These are phyloP conservation scores for Rhinolophus sinicus DNA, from an alignment of 2,113 vertebrate species.

Conservation along the genomic window DNA sequence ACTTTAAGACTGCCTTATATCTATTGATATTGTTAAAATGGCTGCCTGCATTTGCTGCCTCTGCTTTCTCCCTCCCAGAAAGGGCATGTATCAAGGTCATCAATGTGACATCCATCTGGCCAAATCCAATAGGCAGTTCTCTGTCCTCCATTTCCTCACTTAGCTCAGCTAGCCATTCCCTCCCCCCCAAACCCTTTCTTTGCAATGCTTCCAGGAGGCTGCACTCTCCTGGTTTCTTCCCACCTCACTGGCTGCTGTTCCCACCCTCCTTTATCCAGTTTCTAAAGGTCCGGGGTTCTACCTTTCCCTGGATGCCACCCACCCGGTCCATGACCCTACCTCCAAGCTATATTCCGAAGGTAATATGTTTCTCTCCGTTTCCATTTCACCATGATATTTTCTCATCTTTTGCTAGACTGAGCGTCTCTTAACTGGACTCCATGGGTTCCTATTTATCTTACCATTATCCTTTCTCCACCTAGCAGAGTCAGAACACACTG, in stretches of 20 bases:
- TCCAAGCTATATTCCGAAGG: background rate
- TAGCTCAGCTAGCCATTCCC: background rate
- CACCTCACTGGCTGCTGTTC: background rate
- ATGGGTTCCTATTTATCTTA: background rate
- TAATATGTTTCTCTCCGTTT: background rate
- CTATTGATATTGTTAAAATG: background rate
- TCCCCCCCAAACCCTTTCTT: background rate
- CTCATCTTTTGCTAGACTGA: background rate
- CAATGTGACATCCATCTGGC: fast-evolving
- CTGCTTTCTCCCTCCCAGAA: background rate
- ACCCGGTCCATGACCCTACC: background rate
- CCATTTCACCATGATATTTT: fast-evolving
- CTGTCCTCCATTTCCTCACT: background rate
- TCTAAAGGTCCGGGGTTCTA: background rate
- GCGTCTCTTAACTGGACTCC: background rate
- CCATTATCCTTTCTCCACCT: too few relatives aligned
- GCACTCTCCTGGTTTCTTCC: background rate
- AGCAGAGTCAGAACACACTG: background rate
- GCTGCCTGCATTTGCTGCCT: background rate
- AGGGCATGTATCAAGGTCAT: fast-evolving
- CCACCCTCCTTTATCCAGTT: background rate
- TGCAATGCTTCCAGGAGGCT: background rate
- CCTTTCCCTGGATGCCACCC: background rate
- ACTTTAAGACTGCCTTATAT: background rate
- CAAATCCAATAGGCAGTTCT: fast-evolving